Base-by-base conservation (phyloP, 1,140 invertebrate genomes). In the Stratiolaelaps scimitus region DNA sequence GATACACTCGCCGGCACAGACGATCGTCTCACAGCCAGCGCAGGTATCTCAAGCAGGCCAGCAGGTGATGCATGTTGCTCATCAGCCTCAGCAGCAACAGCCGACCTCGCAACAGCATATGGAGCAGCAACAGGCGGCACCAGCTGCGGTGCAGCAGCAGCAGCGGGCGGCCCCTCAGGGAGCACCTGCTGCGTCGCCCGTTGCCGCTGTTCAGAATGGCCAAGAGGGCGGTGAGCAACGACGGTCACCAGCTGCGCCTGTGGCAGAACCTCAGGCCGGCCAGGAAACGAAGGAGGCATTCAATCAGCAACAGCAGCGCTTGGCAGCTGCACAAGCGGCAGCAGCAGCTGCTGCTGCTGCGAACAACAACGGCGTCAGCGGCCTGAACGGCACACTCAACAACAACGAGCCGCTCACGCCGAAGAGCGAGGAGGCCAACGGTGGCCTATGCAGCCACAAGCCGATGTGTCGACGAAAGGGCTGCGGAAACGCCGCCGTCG, bases 401-500 rank as follows among this genome's bases (percentile, higher is more conserved):
- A 60, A 60, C 23, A 60, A 60, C 10, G 53, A 60, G 23, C 53
- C 53, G 17, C 23, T 60, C 1, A 60, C 53, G 53, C 53, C 53
- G 53, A 60, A n/a, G 2, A 60, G 53, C 53, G 53, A 60, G 23
- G 53, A 60, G 13, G 26, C 47, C 4, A 34, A 60, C 53, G 53
- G 53, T 17, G 34, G 34, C 10, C 34, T 40, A 4, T 60, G 53
- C 23, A 60, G 17, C 53, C 53, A 60, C 53, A 60, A 60, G 23
- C 69, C 66, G 13, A 70, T 60, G 43, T 94, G 89, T 79, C 86
- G 90, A 70, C 83, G 91, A 67, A 85, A 87, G 72, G 91, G 92
- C 64, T 96, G 92, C 76, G 83, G 83, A 34, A 95, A 95, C 78
- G 83, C 83, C 45, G 89, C 90, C 48, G 85, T 93, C 69, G 83